Conservation (phyloP, 2,888 invertebrate species). For the Ctenicera cuprea region DNA sequence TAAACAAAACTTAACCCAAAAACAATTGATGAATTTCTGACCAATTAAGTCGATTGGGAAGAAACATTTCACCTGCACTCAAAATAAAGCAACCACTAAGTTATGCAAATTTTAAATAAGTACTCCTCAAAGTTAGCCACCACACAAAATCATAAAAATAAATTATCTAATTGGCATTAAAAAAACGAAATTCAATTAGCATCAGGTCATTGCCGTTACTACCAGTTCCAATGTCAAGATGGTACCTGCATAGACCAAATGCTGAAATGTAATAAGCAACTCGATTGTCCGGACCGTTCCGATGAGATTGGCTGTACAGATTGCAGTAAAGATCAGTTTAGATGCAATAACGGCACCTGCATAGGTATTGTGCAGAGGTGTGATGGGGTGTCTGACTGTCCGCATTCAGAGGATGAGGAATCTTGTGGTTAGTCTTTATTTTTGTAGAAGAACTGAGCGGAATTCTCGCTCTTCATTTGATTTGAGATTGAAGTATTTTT, state of each 20-base stretch:
- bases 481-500: not conserved
- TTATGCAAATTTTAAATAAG: not conserved
- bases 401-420: constrained; percentile 76
- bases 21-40: too few relatives aligned
- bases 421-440: constrained; percentile 72
- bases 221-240: constrained; percentile 76
- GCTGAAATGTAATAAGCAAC: constrained; percentile 74
- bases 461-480: not conserved
- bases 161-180: constrained; percentile 31
- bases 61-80: too few relatives aligned
- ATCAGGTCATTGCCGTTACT: constrained; percentile 67
- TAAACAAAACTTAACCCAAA: too few relatives aligned
- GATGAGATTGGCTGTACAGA: constrained; percentile 86
- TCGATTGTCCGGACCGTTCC: constrained; percentile 87
- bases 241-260: constrained; percentile 74
- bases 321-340: constrained; percentile 75
- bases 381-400: constrained; percentile 74
- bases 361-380: constrained; percentile 73
- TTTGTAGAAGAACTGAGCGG: constrained; percentile 14
- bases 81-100: too few relatives aligned
- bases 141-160: not conserved
- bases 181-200: constrained; percentile 50
- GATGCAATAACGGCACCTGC: constrained; percentile 76
- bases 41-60: too few relatives aligned
- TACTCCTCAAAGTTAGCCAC: constrained; percentile 8